Evolutionary conservation across 2,888 invertebrate species (phyloP).

Genomic region (Therioaphis trifolii): DNA sequence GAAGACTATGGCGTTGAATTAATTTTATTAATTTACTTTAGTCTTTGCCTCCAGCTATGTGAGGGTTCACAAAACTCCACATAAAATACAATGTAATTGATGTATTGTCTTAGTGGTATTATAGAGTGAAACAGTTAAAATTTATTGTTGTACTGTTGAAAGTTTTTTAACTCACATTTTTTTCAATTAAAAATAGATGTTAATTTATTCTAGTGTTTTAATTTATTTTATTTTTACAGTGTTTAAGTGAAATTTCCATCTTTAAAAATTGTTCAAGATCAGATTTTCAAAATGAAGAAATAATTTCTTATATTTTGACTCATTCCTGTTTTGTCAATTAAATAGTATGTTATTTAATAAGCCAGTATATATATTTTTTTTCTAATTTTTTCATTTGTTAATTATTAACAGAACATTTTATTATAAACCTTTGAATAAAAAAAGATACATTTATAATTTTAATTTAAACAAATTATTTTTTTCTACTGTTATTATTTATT

Average conservation of each 20-base stretch:
- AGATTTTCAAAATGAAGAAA: no score
- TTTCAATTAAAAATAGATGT: neutral
- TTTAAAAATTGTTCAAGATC: no score
- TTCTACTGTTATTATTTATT: no score
- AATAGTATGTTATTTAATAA: slow-evolving; percentile 36
- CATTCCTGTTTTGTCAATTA: neutral
- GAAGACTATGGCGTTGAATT: no score
- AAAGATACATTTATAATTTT: no score
- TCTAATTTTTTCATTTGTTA: neutral
- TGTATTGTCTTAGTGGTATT: neutral
- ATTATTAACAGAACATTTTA: neutral
- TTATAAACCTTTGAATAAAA: neutral
- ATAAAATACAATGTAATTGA: neutral
- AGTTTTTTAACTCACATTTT: no score
- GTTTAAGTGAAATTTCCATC: neutral
- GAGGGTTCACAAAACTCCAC: no score
- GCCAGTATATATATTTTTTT: neutral
- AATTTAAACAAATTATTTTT: no score
- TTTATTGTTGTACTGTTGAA: neutral
- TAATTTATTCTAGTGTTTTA: no score
- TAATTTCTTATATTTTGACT: neutral
- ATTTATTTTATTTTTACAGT: neutral
- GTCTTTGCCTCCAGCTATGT: no score
- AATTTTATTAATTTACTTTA: no score
- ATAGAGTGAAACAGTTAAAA: neutral